Conservation (phyloP, 2,888 invertebrate species). For the Amblyteles armatorius region DNA sequence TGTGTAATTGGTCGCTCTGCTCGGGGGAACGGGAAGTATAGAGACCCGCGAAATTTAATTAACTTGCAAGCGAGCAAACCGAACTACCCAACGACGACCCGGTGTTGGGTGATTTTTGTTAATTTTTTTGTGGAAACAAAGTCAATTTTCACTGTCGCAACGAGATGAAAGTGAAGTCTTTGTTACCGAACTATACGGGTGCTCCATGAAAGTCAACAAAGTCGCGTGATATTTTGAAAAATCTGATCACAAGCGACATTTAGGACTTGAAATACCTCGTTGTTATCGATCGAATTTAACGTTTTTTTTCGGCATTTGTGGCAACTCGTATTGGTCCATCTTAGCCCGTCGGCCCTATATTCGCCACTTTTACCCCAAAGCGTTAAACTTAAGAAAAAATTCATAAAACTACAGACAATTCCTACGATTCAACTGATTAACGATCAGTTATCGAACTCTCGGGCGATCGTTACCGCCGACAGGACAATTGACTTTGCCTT, state of each 20-base stretch:
- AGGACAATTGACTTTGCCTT: slow-evolving; percentile 32
- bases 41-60: slow-evolving; percentile 57
- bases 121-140: too few relatives aligned
- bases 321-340: too few relatives aligned
- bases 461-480: slow-evolving; percentile 18
- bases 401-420: background rate
- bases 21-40: slow-evolving; percentile 2
- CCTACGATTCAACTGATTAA: slow-evolving; percentile 1
- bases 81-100: slow-evolving; percentile 11
- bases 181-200: too few relatives aligned
- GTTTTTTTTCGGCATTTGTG: too few relatives aligned
- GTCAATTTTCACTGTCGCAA: too few relatives aligned
- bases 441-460: slow-evolving; percentile 14
- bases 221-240: too few relatives aligned
- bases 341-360: too few relatives aligned
- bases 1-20: slow-evolving; percentile 66
- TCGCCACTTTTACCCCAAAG: too few relatives aligned
- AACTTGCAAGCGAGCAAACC: slow-evolving; percentile 50
- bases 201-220: too few relatives aligned
- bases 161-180: too few relatives aligned
- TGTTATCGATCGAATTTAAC: background rate
- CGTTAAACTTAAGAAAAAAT: too few relatives aligned
- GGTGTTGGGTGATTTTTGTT: background rate
- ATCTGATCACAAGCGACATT: too few relatives aligned
- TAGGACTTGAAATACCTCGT: background rate